These are phyloP conservation scores for Petaurus breviceps DNA, from an alignment of 2,113 vertebrate genomes.

Conservation along the genomic window DNA sequence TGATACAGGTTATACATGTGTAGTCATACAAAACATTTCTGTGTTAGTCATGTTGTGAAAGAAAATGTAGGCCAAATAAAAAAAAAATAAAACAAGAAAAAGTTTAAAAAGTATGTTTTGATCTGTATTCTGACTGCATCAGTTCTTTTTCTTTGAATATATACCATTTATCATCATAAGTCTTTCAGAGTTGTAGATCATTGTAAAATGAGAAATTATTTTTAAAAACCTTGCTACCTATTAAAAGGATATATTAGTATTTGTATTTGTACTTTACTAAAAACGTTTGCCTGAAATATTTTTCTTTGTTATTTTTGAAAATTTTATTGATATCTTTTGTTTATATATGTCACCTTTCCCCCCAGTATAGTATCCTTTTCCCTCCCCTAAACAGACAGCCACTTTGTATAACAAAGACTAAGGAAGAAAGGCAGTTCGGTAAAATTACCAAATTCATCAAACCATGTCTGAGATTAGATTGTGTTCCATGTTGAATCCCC, in stretches of 20 bases:
- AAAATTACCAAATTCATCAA: not conserved
- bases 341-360: not conserved
- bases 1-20: no score
- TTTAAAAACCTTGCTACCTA: not conserved
- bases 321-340: not conserved
- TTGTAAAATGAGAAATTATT: not conserved
- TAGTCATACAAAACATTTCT: no score
- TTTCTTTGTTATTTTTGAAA: not conserved
- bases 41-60: no score
- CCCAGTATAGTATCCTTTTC: not conserved
- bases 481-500: not conserved
- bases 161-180: not conserved
- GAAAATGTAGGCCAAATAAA: no score
- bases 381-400: not conserved
- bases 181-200: not conserved
- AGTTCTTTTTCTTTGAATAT: no score
- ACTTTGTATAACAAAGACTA: not conserved
- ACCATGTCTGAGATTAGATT: not conserved
- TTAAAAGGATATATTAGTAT: not conserved
- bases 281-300: not conserved
- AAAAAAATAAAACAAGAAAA: no score
- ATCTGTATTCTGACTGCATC: no score
- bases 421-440: not conserved
- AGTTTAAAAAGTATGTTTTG: no score
- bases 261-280: not conserved